These are phyloP conservation scores for Sebastolobus altivelis DNA, from an alignment of 2,797 vertebrate genomes.

Conservation along the genomic window DNA sequence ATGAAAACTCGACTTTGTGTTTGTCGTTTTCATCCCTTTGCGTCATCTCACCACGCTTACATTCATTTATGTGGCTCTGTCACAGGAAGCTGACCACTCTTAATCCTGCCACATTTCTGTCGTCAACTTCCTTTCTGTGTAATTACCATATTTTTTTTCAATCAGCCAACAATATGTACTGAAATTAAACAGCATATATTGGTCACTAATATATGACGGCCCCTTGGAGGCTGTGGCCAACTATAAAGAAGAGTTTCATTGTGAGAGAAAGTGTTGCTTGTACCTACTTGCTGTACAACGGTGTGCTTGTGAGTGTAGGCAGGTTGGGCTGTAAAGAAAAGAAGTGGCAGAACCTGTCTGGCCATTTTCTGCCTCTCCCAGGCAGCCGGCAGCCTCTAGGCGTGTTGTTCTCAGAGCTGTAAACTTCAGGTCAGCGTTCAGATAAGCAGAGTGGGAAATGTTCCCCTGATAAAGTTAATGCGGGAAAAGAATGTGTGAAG, in stretches of 20 bases:
- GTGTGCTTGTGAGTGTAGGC: constrained; percentile 59
- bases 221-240: not conserved
- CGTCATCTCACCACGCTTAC: not conserved
- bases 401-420: constrained; percentile 26
- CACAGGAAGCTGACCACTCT: not conserved
- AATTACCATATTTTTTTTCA: not conserved
- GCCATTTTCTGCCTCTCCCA: constrained; percentile 16
- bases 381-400: constrained; percentile 1
- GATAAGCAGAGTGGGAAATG: constrained; percentile 19
- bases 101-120: not conserved
- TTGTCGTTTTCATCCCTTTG: too few species aligned
- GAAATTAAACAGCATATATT: not conserved
- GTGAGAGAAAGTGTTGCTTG: constrained; percentile 14
- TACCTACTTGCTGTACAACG: constrained; percentile 50
- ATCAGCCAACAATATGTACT: not conserved
- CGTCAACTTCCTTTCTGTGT: not conserved
- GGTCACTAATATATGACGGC: not conserved
- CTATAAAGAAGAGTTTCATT: not conserved
- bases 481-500: constrained; percentile 10
- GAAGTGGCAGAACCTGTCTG: constrained; percentile 72
- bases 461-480: not conserved
- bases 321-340: constrained; percentile 42
- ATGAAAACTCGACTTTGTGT: too few species aligned
- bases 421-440: constrained; percentile 37
- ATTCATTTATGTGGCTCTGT: not conserved